These are phyloP conservation scores for Neuroscelio doddi DNA, from an alignment of 2,888 invertebrate species.

Conservation along the genomic window DNA sequence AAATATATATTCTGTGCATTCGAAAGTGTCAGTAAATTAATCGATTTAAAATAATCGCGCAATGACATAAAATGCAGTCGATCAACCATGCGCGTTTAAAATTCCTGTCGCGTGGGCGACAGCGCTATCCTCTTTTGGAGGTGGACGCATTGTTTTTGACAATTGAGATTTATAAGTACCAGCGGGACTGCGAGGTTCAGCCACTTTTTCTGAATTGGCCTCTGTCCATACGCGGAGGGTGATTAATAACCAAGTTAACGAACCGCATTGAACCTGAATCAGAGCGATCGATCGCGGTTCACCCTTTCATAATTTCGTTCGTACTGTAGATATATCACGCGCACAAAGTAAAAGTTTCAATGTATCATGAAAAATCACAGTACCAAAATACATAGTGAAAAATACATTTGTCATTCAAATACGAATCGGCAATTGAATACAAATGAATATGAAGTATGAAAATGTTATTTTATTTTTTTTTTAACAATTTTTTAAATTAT, in stretches of 20 bases:
- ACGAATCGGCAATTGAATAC: too few relatives aligned
- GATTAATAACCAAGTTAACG: constrained; percentile 63
- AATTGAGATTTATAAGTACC: constrained; percentile 59
- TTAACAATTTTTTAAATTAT: too few relatives aligned
- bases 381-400: too few relatives aligned
- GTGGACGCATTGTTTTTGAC: constrained; percentile 61
- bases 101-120: constrained; percentile 58
- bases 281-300: constrained; percentile 45
- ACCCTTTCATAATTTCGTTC: constrained; percentile 47
- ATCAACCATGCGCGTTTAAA: constrained; percentile 47
- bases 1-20: constrained; percentile 12
- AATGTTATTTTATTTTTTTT: too few relatives aligned
- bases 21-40: constrained; percentile 36
- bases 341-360: neutral
- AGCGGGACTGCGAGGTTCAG: constrained; percentile 47
- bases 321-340: neutral
- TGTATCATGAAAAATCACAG: neutral
- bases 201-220: constrained; percentile 61
- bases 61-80: constrained; percentile 35
- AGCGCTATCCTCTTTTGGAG: constrained; percentile 51
- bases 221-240: constrained; percentile 59
- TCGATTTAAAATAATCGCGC: constrained; percentile 40
- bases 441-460: too few relatives aligned
- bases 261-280: constrained; percentile 59
- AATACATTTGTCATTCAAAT: too few relatives aligned